A percentile compares a stretch with the other conserved stretches of the same genome.
Evolutionary conservation across 2,797 vertebrate species (phyloP).

Genomic region (Alauda arvensis): DNA sequence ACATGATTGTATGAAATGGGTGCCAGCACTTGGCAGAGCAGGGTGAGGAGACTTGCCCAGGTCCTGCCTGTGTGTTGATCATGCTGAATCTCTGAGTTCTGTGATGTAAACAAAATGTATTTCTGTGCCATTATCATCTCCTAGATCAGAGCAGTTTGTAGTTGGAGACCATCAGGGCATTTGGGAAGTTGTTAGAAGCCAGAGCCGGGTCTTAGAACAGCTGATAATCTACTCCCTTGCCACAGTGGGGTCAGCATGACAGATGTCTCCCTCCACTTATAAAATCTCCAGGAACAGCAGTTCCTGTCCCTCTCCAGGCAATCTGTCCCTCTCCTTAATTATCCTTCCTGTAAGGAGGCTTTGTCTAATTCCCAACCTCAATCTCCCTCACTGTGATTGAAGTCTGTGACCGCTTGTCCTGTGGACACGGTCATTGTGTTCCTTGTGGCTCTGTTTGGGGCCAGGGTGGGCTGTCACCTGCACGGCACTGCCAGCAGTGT

Average conservation of each 20-base stretch:
- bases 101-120: not conserved
- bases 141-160: not conserved
- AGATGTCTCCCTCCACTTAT: conserved; percentile 7
- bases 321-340: not conserved
- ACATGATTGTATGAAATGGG: not conserved
- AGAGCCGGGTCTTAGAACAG: not conserved
- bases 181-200: not conserved
- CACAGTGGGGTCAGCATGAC: not conserved
- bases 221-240: not conserved
- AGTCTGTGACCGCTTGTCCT: not conserved
- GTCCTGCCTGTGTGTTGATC: not conserved
- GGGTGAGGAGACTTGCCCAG: not conserved
- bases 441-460: not conserved
- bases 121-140: not conserved
- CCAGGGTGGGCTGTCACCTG: not conserved
- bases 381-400: not conserved
- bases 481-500: not conserved
- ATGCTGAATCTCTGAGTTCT: accelerated
- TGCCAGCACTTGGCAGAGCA: not conserved
- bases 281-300: not conserved
- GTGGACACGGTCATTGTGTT: accelerated
- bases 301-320: conserved; percentile 14
- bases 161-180: not conserved
- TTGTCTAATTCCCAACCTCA: conserved; percentile 17
- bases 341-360: conserved; percentile 22